These are phyloP conservation scores for Iguana delicatissima DNA, from an alignment of 2,797 vertebrate species.

Conservation along the genomic window DNA sequence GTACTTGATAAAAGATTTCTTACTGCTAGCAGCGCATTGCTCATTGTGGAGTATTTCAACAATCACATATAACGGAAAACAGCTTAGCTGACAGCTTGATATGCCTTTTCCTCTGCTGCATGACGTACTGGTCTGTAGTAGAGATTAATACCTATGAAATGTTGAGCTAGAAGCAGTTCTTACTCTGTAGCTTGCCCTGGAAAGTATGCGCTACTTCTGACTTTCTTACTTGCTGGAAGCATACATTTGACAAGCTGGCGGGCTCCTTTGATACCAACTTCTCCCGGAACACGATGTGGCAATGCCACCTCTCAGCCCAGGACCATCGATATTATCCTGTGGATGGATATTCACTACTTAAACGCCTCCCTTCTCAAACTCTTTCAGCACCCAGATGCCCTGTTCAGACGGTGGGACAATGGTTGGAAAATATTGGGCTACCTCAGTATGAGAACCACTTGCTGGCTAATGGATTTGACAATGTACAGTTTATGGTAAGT, in stretches of 20 bases:
- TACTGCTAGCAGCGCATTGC: conserved; percentile 89
- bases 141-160: conserved; percentile 85
- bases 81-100: conserved; percentile 85
- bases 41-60: conserved; percentile 88
- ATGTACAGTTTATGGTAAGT: conserved; percentile 99
- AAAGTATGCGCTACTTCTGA: conserved; percentile 85
- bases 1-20: conserved; percentile 97
- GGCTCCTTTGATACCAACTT: conserved; percentile 99
- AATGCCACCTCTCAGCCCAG: conserved; percentile 98
- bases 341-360: conserved; percentile 98
- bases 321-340: conserved; percentile 98
- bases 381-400: conserved; percentile 98
- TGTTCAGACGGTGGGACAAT: conserved; percentile 96
- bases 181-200: conserved; percentile 76
- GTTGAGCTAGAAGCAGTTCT: conserved; percentile 82
- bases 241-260: conserved; percentile 91
- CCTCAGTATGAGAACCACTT: conserved; percentile 99
- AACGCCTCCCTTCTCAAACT: conserved; percentile 98
- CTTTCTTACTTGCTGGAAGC: conserved; percentile 80
- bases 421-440: conserved; percentile 97
- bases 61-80: conserved; percentile 83
- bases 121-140: conserved; percentile 83
- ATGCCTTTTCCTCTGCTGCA: conserved; percentile 55
- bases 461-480: conserved; percentile 98
- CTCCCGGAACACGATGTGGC: conserved; percentile 98